Evolutionary conservation across 2,113 vertebrate genomes (phyloP).

Genomic region (Loxodonta africana): DNA sequence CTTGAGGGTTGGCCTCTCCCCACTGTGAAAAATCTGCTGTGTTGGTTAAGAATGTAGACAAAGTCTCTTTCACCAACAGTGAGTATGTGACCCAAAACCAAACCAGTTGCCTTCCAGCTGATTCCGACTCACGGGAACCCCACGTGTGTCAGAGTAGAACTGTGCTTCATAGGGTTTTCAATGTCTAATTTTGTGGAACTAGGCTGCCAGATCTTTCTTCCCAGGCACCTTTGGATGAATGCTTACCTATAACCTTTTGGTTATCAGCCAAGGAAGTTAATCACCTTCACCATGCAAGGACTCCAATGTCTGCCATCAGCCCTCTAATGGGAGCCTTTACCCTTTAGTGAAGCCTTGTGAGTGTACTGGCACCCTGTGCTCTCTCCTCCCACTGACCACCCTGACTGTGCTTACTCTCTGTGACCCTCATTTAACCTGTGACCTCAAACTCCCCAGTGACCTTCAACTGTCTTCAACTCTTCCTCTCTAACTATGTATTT

Average conservation of each 20-base stretch:
- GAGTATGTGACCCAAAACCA: neutral
- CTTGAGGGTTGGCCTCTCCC: neutral
- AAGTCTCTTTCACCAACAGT: neutral
- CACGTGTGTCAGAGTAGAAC: neutral
- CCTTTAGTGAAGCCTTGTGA: neutral
- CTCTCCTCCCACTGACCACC: neutral
- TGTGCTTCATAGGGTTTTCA: neutral
- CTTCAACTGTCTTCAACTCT: neutral
- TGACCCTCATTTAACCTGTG: neutral
- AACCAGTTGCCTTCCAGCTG: neutral
- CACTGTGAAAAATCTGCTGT: neutral
- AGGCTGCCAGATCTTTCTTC: neutral
- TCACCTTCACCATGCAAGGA: neutral
- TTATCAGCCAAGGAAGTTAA: neutral
- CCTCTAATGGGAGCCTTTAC: neutral
- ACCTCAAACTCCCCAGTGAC: neutral
- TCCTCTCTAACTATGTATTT: neutral
- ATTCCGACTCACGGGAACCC: neutral
- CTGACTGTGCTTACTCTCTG: accelerated
- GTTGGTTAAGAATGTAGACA: neutral
- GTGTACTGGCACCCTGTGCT: accelerated
- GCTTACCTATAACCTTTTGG: neutral
- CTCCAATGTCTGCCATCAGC: neutral
- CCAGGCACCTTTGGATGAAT: neutral
- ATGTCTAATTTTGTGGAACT: neutral